A percentile compares a stretch with the other conserved stretches of the same genome.
Conservation (phyloP, 2,113 vertebrate species). For the Pelecanus crispus region DNA sequence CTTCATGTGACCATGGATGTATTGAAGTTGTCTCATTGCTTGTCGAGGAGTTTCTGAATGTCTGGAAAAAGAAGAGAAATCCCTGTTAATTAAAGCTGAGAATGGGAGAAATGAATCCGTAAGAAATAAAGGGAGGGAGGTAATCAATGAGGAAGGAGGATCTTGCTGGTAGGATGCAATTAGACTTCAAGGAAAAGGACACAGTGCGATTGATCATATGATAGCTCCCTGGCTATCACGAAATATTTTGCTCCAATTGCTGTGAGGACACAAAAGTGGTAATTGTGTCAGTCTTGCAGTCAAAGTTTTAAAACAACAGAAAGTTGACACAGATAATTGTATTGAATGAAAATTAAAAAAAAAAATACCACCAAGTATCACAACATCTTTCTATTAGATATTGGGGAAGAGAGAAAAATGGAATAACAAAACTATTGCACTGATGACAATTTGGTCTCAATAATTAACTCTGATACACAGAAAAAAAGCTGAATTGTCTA, state of each 20-base stretch:
- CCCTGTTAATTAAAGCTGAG: conserved; percentile 31
- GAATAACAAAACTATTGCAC: not conserved
- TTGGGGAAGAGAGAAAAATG: not conserved
- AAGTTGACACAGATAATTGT: not conserved
- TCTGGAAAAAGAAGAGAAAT: not conserved
- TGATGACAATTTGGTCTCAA: not conserved
- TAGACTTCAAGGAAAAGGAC: conserved; percentile 35
- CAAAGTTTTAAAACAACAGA: conserved; percentile 3
- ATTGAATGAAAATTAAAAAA: not conserved
- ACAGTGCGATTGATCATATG: not conserved
- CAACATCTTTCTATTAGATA: not conserved
- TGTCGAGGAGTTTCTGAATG: not conserved
- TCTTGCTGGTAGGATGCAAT: conserved; percentile 25
- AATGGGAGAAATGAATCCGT: conserved; percentile 25
- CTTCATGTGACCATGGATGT: not conserved
- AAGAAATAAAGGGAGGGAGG: not conserved
- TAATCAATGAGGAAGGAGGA: conserved; percentile 44
- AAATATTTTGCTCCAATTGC: not conserved
- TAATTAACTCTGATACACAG: not conserved
- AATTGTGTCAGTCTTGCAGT: not conserved
- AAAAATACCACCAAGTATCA: not conserved
- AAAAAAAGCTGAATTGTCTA: not conserved
- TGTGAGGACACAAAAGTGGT: not conserved
- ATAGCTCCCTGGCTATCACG: not conserved
- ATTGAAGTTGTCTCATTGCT: not conserved